Evolutionary conservation across 2,888 invertebrate genomes (phyloP).

Genomic region (Eumacrocentrus americanus): DNA sequence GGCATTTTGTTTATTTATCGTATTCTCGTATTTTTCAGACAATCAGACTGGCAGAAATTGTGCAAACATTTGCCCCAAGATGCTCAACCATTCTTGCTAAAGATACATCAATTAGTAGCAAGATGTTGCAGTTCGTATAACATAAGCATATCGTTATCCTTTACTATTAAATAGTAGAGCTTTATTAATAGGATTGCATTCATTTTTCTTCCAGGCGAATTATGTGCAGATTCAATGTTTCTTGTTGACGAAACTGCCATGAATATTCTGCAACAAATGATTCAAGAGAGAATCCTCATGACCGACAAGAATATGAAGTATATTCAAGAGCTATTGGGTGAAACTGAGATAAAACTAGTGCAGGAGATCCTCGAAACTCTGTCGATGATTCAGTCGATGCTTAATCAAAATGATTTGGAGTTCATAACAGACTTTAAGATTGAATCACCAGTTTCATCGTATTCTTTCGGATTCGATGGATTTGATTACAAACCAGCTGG

Average conservation of each 20-base stretch:
- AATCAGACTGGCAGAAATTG: slow-evolving; percentile 64
- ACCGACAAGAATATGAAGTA: slow-evolving; percentile 67
- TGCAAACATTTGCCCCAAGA: slow-evolving; percentile 58
- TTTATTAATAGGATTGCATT: neutral
- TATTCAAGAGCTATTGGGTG: slow-evolving; percentile 69
- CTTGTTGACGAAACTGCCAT: slow-evolving; percentile 71
- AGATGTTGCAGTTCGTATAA: slow-evolving; percentile 45
- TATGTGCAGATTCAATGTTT: slow-evolving; percentile 62
- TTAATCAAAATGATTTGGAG: slow-evolving; percentile 46
- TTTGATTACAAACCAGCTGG: slow-evolving; percentile 47
- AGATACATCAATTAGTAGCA: slow-evolving; percentile 57
- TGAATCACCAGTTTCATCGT: slow-evolving; percentile 22
- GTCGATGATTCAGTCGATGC: slow-evolving; percentile 43
- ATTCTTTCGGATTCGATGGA: slow-evolving; percentile 26
- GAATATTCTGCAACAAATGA: slow-evolving; percentile 68
- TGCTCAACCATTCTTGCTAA: slow-evolving; percentile 55
- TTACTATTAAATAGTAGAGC: slow-evolving; percentile 16
- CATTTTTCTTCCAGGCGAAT: slow-evolving; percentile 57
- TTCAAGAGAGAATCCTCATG: slow-evolving; percentile 66
- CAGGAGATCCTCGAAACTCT: slow-evolving; percentile 68
- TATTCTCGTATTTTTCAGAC: slow-evolving; percentile 53
- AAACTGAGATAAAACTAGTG: slow-evolving; percentile 64
- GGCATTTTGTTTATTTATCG: slow-evolving; percentile 21
- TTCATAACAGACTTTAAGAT: slow-evolving; percentile 38
- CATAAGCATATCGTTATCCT: too few relatives aligned